phyloP scores from a whole-genome alignment of 2,113 vertebrate species.

The Myocastor coypus region DNA sequence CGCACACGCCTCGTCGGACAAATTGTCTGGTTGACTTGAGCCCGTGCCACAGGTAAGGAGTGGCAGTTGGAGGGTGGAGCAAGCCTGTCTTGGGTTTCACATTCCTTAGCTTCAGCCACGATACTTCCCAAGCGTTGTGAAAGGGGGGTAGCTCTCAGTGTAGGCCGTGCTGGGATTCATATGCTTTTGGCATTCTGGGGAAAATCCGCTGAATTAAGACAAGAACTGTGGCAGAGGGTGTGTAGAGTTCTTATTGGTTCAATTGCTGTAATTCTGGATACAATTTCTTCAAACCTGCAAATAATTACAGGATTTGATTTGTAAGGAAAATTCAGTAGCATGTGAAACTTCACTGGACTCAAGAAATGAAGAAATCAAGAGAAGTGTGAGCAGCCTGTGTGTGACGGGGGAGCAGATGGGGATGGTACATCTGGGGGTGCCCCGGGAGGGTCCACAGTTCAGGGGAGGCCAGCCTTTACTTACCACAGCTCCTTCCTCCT shows the following conservation, averaged over 20 bases:
- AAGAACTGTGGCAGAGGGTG: slow-evolving; percentile 10
- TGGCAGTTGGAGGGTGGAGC: background rate
- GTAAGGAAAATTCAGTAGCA: background rate
- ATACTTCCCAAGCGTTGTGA: slow-evolving; percentile 63
- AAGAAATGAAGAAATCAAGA: background rate
- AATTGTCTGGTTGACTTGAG: slow-evolving; percentile 71
- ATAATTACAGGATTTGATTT: slow-evolving; percentile 44
- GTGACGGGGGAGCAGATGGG: background rate
- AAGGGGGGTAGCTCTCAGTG: slow-evolving; percentile 61
- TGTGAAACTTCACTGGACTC: background rate
- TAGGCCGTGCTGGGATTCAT: slow-evolving; percentile 60
- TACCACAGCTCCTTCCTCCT: background rate
- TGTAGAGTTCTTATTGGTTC: slow-evolving; percentile 17
- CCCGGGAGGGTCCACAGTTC: too few species aligned
- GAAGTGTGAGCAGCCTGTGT: background rate
- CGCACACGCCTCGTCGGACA: slow-evolving; percentile 22
- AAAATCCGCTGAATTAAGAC: slow-evolving; percentile 28
- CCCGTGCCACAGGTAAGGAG: slow-evolving; percentile 59
- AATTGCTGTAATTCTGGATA: slow-evolving; percentile 55
- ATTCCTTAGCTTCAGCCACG: slow-evolving; percentile 71
- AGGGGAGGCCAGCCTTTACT: background rate
- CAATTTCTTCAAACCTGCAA: slow-evolving; percentile 9
- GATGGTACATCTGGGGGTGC: background rate
- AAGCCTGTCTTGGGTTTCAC: slow-evolving; percentile 52
- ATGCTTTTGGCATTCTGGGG: slow-evolving; percentile 60